Base-by-base conservation (phyloP, 2,113 vertebrate species). In the Equus quagga region DNA sequence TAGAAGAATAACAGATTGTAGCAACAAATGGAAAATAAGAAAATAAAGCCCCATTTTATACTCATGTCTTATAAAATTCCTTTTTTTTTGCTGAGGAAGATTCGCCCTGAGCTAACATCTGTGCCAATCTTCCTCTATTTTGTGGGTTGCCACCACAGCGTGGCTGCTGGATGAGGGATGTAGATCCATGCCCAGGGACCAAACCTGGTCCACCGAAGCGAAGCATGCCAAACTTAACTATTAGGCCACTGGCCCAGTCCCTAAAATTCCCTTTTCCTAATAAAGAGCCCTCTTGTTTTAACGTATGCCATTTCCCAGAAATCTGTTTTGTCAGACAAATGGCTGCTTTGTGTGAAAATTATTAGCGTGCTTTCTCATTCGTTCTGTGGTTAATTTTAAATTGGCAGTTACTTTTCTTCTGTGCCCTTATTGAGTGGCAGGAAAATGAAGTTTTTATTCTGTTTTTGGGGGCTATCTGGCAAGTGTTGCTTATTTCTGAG, bases 61-160 rank as follows among this genome's bases (percentile, higher is more conserved):
- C 19, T 46, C 91, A 28, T 84, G 76, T 97, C 86, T 91, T 56
- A 3, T 23, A 97, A 89, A 96, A 88, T 67, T 73, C 24, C 21
- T 11, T 72, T 96, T 93, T 90, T 41, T 41, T 41, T 41, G 36
- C 36, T 41, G 36, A 41, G 36, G 36, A 41, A 41, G 36, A 41
- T 41, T 41, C 36, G 3, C 36, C 36, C 36, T 41, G 36, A 41
- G 36, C 36, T 41, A 41, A 41, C 36, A 41, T 41, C 36, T 41
- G 36, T 41, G 36, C 36, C 36, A 41, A 41, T 41, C 36, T 41
- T 41, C 3, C 36, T 41, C 36, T 41, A 41, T 41, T 41, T 41
- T 41, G 36, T 41, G 36, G 36, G 36, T 41, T 41, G 36, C 36
- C 36, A 41, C 36, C 36, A 41, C 36, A 41, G 36, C 36, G 3